Conservation (phyloP, 2,888 invertebrate species). For the Mythimna ferrago region DNA sequence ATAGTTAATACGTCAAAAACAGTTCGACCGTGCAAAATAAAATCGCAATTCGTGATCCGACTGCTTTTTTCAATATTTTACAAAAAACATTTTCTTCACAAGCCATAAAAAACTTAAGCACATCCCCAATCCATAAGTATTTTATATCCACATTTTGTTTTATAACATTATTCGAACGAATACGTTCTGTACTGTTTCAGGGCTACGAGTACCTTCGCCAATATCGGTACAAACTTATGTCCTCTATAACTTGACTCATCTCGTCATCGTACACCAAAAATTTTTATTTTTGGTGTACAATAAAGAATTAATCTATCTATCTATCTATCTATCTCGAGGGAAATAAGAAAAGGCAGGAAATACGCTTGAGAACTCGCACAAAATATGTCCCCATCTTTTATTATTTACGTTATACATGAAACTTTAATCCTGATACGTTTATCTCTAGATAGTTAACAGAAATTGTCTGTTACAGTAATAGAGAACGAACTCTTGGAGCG, state of each 20-base stretch:
- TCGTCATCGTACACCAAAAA: too few relatives aligned
- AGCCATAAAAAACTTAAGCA: constrained; percentile 32
- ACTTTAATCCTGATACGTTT: constrained; percentile 72
- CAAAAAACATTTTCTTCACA: constrained; percentile 1
- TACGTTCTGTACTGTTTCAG: constrained; percentile 58
- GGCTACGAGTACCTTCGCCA: constrained; percentile 66
- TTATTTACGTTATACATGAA: constrained; percentile 75
- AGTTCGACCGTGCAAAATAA: not conserved
- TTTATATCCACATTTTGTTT: constrained; percentile 47
- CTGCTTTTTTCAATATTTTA: not conserved
- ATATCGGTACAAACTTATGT: constrained; percentile 85
- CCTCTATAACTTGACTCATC: constrained; percentile 87
- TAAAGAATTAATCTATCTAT: too few relatives aligned
- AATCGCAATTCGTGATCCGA: not conserved
- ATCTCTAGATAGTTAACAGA: constrained; percentile 48
- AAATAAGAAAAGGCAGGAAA: constrained; percentile 88
- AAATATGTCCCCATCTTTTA: constrained; percentile 85
- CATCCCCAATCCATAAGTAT: constrained; percentile 28
- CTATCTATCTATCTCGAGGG: too few relatives aligned
- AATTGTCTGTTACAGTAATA: constrained; percentile 44
- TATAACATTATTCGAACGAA: constrained; percentile 49
- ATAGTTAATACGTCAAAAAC: too few relatives aligned
- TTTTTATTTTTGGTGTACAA: too few relatives aligned
- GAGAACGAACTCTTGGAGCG: constrained; percentile 2
- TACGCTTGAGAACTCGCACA: constrained; percentile 83